phyloP scores from a whole-genome alignment of 2,797 vertebrate genomes.

The Micropoecilia bifurca region DNA sequence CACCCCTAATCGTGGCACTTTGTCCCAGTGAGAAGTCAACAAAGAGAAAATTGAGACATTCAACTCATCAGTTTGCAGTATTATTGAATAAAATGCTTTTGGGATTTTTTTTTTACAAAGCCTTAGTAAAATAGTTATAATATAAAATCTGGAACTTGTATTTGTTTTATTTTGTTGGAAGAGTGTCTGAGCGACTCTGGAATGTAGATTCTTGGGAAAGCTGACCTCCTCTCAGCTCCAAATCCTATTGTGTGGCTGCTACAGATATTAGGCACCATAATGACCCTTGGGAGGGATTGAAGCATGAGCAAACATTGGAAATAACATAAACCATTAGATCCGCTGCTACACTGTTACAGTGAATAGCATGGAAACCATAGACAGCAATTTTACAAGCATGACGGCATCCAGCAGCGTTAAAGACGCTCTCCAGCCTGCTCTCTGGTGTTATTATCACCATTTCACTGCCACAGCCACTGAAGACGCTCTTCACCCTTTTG shows the following conservation, averaged over 20 bases:
- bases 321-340: conserved; percentile 61
- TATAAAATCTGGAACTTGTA: background rate
- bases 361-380: conserved; percentile 24
- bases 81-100: conserved; percentile 3
- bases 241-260: conserved; percentile 54
- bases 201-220: conserved; percentile 25
- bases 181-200: conserved; percentile 4
- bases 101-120: background rate
- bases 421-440: background rate
- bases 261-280: conserved; percentile 48
- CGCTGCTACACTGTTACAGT: conserved; percentile 35
- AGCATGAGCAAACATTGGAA: conserved; percentile 46
- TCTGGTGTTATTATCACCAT: conserved; percentile 1
- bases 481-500: background rate
- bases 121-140: background rate
- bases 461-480: conserved; percentile 17
- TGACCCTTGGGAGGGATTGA: conserved; percentile 53
- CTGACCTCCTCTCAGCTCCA: conserved; percentile 45
- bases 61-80: conserved; percentile 27
- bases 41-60: conserved; percentile 32
- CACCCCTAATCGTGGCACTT: conserved; percentile 54
- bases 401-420: conserved; percentile 23
- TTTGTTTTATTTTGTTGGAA: conserved; percentile 1
- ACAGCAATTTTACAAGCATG: conserved; percentile 18
- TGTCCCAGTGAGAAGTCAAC: conserved; percentile 41